These are phyloP conservation scores for Beris morrisii DNA, from an alignment of 2,888 invertebrate genomes.

Conservation along the genomic window DNA sequence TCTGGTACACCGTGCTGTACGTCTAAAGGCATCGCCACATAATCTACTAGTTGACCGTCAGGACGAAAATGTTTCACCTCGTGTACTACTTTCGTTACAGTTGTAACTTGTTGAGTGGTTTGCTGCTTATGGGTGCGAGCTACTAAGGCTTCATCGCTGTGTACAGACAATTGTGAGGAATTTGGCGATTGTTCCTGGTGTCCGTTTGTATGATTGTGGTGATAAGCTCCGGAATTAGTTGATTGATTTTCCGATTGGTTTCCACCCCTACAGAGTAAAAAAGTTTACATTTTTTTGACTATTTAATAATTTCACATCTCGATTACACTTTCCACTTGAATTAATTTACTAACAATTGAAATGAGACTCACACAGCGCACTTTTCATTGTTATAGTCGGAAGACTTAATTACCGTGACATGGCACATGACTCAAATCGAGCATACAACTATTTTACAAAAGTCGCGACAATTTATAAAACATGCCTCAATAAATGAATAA, in stretches of 20 bases:
- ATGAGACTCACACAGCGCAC: no score
- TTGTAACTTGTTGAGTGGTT: slow-evolving; percentile 70
- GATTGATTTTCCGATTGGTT: slow-evolving; percentile 36
- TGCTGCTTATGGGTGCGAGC: slow-evolving; percentile 69
- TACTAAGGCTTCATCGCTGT: slow-evolving; percentile 59
- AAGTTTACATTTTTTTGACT: not conserved
- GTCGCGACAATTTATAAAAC: no score
- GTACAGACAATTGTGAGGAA: slow-evolving; percentile 60
- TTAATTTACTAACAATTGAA: no score
- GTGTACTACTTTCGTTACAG: slow-evolving; percentile 69
- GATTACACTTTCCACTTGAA: no score
- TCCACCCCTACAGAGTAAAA: slow-evolving; percentile 31
- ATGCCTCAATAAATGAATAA: no score
- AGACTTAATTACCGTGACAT: no score
- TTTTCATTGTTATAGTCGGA: no score
- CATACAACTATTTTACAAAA: no score
- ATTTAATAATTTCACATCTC: no score
- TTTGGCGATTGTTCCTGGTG: slow-evolving; percentile 62
- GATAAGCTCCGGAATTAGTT: slow-evolving; percentile 29
- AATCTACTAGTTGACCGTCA: slow-evolving; percentile 59
- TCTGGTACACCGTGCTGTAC: slow-evolving; percentile 60
- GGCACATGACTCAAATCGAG: no score
- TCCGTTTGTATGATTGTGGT: slow-evolving; percentile 62
- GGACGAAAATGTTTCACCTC: slow-evolving; percentile 64
- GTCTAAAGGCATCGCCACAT: slow-evolving; percentile 59